These are phyloP conservation scores for Thalassoma bifasciatum DNA, from an alignment of 2,113 vertebrate genomes.

Conservation along the genomic window DNA sequence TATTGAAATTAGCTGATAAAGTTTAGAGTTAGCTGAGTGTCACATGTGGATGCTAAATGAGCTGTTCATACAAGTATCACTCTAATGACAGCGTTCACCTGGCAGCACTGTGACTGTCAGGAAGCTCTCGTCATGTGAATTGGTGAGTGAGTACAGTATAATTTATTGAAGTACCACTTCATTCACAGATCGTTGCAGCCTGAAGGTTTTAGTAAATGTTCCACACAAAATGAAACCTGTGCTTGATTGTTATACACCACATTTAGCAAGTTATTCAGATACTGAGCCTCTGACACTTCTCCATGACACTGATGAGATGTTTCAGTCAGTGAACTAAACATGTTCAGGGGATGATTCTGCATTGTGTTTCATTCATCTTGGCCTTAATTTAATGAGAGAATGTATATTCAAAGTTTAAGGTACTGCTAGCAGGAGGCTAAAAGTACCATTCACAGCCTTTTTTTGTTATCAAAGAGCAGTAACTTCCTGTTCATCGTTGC, in stretches of 20 bases:
- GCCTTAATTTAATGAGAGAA: background rate
- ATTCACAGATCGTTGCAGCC: background rate
- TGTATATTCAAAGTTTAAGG: background rate
- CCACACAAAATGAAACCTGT: background rate
- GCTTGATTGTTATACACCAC: background rate
- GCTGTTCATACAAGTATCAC: constrained; percentile 20
- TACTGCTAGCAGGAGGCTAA: background rate
- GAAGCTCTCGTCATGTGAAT: constrained; percentile 18
- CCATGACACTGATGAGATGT: background rate
- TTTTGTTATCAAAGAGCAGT: background rate
- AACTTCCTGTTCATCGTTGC: constrained; percentile 20
- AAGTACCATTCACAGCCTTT: background rate
- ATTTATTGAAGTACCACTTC: background rate
- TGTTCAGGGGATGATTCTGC: background rate
- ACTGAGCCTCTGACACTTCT: background rate
- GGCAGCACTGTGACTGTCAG: constrained; percentile 4
- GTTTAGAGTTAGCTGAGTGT: constrained; percentile 25
- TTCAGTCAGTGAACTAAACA: background rate
- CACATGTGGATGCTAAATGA: constrained; percentile 27
- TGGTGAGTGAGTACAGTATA: background rate
- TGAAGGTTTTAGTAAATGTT: background rate
- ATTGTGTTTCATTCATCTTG: background rate
- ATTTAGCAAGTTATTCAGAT: background rate
- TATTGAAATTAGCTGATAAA: constrained; percentile 3
- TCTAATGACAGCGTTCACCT: constrained; percentile 19